Percentiles rank a stretch among this genome's conserved stretches.
Conservation (phyloP, 2,113 vertebrate genomes). For the Dicerorhinus sumatrensis region DNA sequence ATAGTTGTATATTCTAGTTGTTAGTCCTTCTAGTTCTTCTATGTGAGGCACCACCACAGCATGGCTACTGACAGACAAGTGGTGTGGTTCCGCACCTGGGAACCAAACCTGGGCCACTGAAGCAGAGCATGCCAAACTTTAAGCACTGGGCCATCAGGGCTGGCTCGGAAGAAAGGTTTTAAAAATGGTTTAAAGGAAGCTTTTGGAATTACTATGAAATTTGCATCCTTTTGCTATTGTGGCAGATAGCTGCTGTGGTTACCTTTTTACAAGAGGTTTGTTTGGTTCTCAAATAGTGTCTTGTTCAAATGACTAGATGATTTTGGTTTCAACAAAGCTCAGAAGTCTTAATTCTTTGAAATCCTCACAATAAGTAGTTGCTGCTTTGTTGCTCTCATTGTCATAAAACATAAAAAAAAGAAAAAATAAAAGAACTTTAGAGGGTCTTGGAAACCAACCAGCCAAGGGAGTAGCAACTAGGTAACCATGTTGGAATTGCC, state of each 20-base stretch:
- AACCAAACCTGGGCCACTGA: no score
- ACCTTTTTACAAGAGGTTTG: neutral
- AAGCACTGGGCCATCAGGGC: no score
- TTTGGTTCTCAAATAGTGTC: neutral
- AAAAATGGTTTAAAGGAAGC: neutral
- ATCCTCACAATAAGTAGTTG: neutral
- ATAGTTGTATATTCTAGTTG: no score
- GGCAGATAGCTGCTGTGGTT: neutral
- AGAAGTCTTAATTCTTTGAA: neutral
- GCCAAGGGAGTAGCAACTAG: neutral
- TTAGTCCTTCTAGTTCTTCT: no score
- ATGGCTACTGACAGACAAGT: no score
- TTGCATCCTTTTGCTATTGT: neutral
- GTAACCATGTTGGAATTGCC: neutral
- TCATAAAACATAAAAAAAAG: neutral
- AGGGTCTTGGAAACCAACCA: neutral
- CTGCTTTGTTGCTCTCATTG: neutral
- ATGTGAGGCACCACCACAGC: no score
- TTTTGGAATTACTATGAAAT: conserved; percentile 23
- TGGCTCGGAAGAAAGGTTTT: neutral
- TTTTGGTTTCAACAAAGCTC: neutral
- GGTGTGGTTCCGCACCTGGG: no score
- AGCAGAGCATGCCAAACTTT: no score
- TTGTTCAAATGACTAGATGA: neutral
- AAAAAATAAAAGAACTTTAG: neutral